A percentile compares a stretch with the other conserved stretches of the same genome.
Conservation (phyloP, 2,113 vertebrate genomes). For the Oriolus oriolus region DNA sequence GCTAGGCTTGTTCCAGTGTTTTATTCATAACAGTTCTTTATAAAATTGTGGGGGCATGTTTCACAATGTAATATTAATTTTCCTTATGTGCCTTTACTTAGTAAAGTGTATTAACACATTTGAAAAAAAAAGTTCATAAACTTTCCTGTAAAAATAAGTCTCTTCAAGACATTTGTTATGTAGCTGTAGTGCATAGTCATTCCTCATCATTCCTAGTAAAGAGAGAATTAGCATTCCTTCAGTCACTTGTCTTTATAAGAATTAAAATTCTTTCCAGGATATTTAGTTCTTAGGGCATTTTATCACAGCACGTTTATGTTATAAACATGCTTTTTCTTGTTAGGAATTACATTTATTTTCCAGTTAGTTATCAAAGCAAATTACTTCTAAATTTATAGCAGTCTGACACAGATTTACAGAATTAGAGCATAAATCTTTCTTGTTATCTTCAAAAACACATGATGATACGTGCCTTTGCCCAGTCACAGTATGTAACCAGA, state of each 20-base stretch:
- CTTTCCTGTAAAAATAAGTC: not conserved
- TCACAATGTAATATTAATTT: not conserved
- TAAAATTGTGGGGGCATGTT: not conserved
- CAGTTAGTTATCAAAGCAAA: constrained; percentile 43
- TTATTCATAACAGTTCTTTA: not conserved
- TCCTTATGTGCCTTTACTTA: not conserved
- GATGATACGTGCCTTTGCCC: not conserved
- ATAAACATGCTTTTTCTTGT: constrained; percentile 67
- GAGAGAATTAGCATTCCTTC: constrained; percentile 61
- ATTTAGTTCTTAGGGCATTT: constrained; percentile 56
- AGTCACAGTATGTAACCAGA: constrained; percentile 1
- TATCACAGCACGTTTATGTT: constrained; percentile 53
- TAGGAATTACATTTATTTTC: constrained; percentile 54
- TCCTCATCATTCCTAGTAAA: constrained; percentile 46
- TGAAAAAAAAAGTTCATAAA: not conserved
- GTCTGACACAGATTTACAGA: constrained; percentile 17
- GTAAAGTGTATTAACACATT: not conserved
- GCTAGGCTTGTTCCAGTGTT: not conserved
- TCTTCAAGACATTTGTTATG: not conserved
- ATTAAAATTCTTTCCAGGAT: constrained; percentile 74
- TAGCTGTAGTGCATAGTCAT: not conserved
- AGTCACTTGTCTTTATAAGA: constrained; percentile 61
- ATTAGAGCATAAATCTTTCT: not conserved
- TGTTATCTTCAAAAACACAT: constrained; percentile 17
- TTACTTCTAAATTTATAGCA: constrained; percentile 35